Evolutionary conservation across 2,113 vertebrate species (phyloP).

Genomic region (Nothoprocta pentlandii): DNA sequence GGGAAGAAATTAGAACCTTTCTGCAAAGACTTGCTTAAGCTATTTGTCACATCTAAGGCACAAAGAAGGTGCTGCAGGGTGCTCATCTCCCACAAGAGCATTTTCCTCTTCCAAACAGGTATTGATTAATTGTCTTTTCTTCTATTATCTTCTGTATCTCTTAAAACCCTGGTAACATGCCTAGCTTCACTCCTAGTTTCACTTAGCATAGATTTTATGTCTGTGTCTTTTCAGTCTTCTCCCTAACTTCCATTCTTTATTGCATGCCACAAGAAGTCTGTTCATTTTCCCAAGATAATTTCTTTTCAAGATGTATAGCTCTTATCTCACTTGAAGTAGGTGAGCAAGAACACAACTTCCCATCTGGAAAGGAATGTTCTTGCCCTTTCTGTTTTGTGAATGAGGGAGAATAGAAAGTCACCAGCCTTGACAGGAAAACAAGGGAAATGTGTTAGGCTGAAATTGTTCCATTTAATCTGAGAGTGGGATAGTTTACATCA

Average conservation of each 20-base stretch:
- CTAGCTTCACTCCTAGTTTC: neutral
- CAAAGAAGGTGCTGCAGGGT: neutral
- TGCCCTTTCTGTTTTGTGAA: neutral
- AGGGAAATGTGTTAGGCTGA: neutral
- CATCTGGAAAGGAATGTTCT: neutral
- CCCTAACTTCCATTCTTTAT: neutral
- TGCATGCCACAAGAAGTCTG: neutral
- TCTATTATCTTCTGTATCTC: neutral
- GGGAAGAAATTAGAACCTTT: neutral
- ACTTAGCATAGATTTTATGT: neutral
- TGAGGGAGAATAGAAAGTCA: neutral
- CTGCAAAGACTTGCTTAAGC: neutral
- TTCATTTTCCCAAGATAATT: neutral
- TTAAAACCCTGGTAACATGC: neutral
- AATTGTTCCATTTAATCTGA: neutral
- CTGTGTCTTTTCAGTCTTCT: neutral
- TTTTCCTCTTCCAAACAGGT: neutral
- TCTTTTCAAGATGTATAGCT: neutral
- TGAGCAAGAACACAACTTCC: neutral
- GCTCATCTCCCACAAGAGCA: neutral
- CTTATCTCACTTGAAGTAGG: neutral
- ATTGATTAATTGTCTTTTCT: neutral
- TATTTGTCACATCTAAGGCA: accelerated
- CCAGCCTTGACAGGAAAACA: neutral
- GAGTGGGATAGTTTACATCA: neutral